Base-by-base conservation (phyloP, 2,113 vertebrate species). In the Astur gentilis region DNA sequence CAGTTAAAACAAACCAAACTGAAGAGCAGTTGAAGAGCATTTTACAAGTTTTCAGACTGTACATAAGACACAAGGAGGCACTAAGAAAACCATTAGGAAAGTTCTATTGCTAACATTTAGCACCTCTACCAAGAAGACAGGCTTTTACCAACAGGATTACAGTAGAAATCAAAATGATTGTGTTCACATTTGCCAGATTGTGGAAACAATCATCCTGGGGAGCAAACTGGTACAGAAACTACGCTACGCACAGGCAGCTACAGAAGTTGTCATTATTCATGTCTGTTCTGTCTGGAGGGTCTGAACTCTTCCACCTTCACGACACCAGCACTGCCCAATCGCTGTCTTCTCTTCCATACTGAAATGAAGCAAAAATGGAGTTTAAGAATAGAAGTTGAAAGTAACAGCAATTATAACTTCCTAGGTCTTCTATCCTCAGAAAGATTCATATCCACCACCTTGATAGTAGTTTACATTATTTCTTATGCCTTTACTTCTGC, bases 311-410 rank as follows among this genome's bases (percentile, higher is more conserved):
- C 49, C 61, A 78, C n/a, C 38, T 93, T 98, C 91, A 97, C 3
- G 98, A 98, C 71, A 99, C 95, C 88, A 98, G 55, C 87, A 98
- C 32, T 25, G 98, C 93, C 99, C 99, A 99, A 23, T 98, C 96
- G 1, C 98, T 98, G 66, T 97, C 91, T 60, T 98, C 98, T 97
- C 97, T 97, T 95, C 99, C 98, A 3, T 98, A 98, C 98, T 99
- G 96, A 19, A 96, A 98, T 5, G 93, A 97, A 98, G 44, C 61
- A 97, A 97, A 97, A 94, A 78, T 5, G 4, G 8, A 87, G 57
- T 61, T 95, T 87, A 97, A 86, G 55, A 49, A 76, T 62, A 58
- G 78, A 87, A 69, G 8, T 50, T 85, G 69, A 76, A 85, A 40
- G 18, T 40, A 70, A 69, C 17, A 88, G 18, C 7, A n/a, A 20